Percentiles rank a stretch among this genome's conserved stretches.
Evolutionary conservation across 2,888 invertebrate species (phyloP).

Genomic region (Diarsia brunnea): DNA sequence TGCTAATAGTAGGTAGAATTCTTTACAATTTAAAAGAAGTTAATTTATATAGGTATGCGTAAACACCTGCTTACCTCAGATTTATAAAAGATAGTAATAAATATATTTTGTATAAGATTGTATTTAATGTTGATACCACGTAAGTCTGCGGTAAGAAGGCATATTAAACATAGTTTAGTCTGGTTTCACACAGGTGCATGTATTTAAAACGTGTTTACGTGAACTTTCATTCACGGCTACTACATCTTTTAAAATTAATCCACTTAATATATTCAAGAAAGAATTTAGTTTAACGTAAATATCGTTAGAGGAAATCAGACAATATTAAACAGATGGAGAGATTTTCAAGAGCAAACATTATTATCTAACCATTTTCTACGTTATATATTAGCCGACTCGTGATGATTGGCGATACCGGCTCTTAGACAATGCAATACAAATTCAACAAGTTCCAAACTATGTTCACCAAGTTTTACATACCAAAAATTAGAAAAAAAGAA

Average conservation of each 20-base stretch:
- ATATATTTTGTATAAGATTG: constrained; percentile 3
- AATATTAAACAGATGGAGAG: constrained; percentile 66
- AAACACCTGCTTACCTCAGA: neutral
- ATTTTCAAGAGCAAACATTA: constrained; percentile 57
- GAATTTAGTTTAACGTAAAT: constrained; percentile 34
- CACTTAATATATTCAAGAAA: constrained; percentile 35
- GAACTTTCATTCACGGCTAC: constrained; percentile 41
- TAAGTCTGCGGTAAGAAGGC: constrained; percentile 4
- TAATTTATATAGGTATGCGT: neutral
- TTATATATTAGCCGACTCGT: neutral
- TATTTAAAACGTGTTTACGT: constrained; percentile 47
- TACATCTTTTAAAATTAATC: constrained; percentile 45
- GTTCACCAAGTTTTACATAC: constrained; percentile 15
- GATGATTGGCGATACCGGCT: neutral
- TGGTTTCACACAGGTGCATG: constrained; percentile 54
- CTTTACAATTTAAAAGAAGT: neutral
- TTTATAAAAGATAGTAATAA: neutral
- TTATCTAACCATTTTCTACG: neutral
- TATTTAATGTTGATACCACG: constrained; percentile 22
- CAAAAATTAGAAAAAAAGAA: neutral
- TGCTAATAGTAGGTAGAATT: neutral
- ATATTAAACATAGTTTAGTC: constrained; percentile 16
- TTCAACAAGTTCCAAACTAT: neutral
- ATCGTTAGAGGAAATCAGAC: constrained; percentile 24
- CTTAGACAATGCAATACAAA: neutral